phyloP scores from a whole-genome alignment of 2,797 vertebrate genomes.

The Protonibea diacanthus region DNA sequence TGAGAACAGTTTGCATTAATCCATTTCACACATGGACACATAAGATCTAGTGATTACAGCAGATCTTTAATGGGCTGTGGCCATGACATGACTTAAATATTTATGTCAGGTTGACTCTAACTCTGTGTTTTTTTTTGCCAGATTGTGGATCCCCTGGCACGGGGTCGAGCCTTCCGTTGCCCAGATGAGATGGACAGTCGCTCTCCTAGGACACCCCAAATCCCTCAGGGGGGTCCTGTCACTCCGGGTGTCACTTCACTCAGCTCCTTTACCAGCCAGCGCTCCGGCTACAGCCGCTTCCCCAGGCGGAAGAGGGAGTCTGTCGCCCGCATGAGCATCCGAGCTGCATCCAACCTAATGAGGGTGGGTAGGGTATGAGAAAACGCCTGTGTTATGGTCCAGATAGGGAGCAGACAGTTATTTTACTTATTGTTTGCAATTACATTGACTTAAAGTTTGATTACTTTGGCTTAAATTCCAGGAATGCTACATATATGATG shows the following conservation, averaged over 20 bases:
- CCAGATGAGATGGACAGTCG: constrained; percentile 88
- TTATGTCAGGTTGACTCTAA: neutral
- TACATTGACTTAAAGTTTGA: too few relatives aligned
- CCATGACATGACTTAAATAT: neutral
- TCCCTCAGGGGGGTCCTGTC: constrained; percentile 79
- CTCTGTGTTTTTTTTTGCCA: constrained; percentile 59
- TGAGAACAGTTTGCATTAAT: neutral
- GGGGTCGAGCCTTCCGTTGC: constrained; percentile 92
- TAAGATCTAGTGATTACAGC: neutral
- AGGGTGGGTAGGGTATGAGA: constrained; percentile 77
- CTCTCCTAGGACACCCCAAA: constrained; percentile 85
- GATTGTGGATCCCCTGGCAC: constrained; percentile 95
- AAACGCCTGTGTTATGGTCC: neutral
- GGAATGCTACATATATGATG: too few relatives aligned
- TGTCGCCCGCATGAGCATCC: constrained; percentile 96
- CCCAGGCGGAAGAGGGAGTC: constrained; percentile 93
- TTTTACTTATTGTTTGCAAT: neutral
- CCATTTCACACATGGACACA: neutral
- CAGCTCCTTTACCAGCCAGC: constrained; percentile 92
- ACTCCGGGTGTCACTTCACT: constrained; percentile 92
- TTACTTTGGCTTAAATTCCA: too few relatives aligned
- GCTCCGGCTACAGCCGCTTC: constrained; percentile 86
- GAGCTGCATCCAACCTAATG: constrained; percentile 92
- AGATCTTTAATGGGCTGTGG: neutral
- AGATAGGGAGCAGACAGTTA: neutral